Percentiles rank a stretch among this genome's conserved stretches.
Evolutionary conservation across 2,113 vertebrate genomes (phyloP).

Genomic region (Corythaixoides concolor): DNA sequence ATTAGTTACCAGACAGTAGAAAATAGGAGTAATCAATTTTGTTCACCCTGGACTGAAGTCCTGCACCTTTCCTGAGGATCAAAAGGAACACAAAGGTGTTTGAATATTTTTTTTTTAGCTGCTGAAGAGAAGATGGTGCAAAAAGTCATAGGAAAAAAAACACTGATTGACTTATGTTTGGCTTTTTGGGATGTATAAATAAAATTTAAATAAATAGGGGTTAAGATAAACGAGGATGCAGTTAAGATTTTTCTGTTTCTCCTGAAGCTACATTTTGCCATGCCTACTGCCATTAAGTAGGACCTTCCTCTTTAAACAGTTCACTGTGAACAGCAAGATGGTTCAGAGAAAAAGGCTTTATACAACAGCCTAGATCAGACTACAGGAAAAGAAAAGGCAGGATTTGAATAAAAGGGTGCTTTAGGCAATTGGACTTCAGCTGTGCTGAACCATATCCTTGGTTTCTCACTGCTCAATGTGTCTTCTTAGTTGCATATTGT

Average conservation of each 20-base stretch:
- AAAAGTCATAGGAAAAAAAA: not conserved
- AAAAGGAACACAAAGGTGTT: not conserved
- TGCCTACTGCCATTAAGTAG: not conserved
- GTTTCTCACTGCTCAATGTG: not conserved
- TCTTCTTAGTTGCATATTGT: not conserved
- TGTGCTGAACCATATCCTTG: not conserved
- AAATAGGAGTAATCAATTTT: constrained; percentile 52
- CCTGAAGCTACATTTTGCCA: not conserved
- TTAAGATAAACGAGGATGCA: not conserved
- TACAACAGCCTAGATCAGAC: not conserved
- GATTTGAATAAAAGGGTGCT: constrained; percentile 1
- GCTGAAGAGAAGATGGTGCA: not conserved
- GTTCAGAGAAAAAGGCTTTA: not conserved
- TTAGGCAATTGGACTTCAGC: not conserved
- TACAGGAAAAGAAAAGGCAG: not conserved
- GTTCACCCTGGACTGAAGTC: not conserved
- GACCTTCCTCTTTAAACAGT: not conserved
- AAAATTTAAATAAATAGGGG: not conserved
- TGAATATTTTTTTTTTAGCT: not conserved
- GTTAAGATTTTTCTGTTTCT: not conserved
- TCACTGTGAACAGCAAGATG: not conserved
- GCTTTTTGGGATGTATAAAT: not conserved
- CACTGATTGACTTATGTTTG: not conserved
- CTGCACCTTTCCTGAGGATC: not conserved
- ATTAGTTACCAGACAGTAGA: constrained; percentile 41